Evolutionary conservation across 2,113 vertebrate species (phyloP), one percentile per base, ranked within the genome.

Genomic region (Eonycteris spelaea): DNA sequence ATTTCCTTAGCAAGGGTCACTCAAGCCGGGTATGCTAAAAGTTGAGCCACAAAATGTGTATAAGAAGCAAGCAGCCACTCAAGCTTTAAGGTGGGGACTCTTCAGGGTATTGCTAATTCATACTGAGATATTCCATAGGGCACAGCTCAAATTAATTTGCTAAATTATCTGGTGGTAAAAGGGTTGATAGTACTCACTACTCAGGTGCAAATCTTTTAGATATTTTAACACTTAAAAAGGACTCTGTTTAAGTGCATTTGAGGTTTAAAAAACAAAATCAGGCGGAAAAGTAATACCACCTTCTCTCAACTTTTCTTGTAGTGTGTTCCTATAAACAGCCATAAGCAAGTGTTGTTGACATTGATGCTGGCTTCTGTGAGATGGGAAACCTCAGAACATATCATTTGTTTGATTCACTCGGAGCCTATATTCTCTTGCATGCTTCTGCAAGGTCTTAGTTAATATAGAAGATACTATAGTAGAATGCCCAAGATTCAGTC

Each of bases 131-230:
- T 78, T 55, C 78, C 68, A 10, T 80, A 93, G 93, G 96, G 82
- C 84, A 16, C 59, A 95, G 51, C 84, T 97, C 92, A 96, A 21
- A 89, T 98, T 96, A 97, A 98, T 97, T 97, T 97, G 51, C 51
- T 51, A 51, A 6, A 94, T 82, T 95, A 92, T 93, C 92, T 95
- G 88, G 77, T 97, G 84, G 48, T 73, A 0, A 95, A 95, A 96
- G 83, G 40, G 74, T 95, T 97, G 94, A 86, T 89, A 30, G 79
- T 74, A 5, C 53, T 92, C 43, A 84, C 45, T 53, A 14, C 43
- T 83, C 75, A n/a, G 71, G 61, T 75, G 13, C n/a, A 82, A 57
- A 78, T 95, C 21, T 91, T 67, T 0, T 24, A 16, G 75, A 7
- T 33, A 28, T 22, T 83, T 77, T 61, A 71, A 74, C 22, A 53